phyloP scores from a whole-genome alignment of 2,113 vertebrate genomes.

The Drymodes brunneopygia region DNA sequence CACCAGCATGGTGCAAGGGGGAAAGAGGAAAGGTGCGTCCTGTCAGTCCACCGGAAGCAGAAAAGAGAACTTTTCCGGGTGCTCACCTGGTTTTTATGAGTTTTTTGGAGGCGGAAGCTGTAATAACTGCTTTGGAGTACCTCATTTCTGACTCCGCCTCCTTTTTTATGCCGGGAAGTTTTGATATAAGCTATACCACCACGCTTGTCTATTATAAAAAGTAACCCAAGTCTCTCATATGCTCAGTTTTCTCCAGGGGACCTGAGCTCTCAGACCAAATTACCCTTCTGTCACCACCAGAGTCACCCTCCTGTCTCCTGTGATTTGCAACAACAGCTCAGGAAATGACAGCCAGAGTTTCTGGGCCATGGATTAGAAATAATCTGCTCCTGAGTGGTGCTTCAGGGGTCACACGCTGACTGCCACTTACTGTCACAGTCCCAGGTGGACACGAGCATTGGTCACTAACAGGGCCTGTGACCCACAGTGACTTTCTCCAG shows the following conservation, averaged over 20 bases:
- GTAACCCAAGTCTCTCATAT: neutral
- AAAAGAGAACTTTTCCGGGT: no score
- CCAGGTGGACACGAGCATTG: accelerated
- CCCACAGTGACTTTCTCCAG: neutral
- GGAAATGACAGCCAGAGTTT: neutral
- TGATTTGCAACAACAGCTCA: neutral
- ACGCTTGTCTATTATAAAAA: neutral
- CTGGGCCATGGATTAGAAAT: neutral
- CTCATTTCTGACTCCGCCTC: no score
- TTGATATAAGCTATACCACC: no score
- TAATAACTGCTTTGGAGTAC: no score
- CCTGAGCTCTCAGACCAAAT: neutral
- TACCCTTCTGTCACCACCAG: neutral
- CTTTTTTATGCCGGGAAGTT: no score
- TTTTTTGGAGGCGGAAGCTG: no score
- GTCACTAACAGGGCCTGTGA: neutral
- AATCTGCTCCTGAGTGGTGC: neutral
- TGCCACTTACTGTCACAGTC: accelerated
- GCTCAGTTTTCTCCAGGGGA: neutral
- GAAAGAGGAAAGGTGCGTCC: no score
- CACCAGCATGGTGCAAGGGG: no score
- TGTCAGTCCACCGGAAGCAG: no score
- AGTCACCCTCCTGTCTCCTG: neutral
- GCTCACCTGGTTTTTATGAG: no score
- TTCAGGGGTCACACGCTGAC: neutral